A percentile compares a stretch with the other conserved stretches of the same genome.
These are phyloP conservation scores for Eristalis arbustorum DNA, from an alignment of 2,888 invertebrate genomes.

Conservation along the genomic window DNA sequence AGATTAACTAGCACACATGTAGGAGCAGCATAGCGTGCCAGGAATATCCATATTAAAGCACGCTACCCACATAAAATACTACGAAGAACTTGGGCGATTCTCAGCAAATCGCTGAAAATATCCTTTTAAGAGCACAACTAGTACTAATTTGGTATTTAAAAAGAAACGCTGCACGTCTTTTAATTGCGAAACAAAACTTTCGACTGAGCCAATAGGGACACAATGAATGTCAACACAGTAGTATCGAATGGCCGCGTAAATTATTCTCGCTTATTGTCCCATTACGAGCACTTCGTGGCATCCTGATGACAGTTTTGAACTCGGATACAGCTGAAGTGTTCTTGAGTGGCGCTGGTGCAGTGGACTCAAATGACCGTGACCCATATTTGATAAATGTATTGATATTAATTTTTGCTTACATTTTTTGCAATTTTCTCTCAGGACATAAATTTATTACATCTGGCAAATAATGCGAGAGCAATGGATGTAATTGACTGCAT, in stretches of 20 bases:
- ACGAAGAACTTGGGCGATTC: background rate
- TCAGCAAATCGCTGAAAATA: background rate
- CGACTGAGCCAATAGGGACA: background rate
- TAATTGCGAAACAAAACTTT: constrained; percentile 3
- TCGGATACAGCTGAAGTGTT: background rate
- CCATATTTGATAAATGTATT: background rate
- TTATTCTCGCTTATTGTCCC: background rate
- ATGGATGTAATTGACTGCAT: constrained; percentile 6
- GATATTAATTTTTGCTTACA: background rate
- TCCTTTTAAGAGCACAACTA: background rate
- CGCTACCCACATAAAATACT: background rate
- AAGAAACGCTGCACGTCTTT: background rate
- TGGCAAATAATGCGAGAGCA: background rate
- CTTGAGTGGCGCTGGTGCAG: background rate
- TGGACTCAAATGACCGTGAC: background rate
- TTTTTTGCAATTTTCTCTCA: background rate
- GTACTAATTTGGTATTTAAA: background rate
- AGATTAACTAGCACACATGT: background rate
- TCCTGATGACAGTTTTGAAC: background rate
- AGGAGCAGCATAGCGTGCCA: background rate
- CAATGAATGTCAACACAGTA: background rate
- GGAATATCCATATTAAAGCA: background rate
- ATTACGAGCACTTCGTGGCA: background rate
- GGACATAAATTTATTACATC: background rate
- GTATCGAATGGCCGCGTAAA: background rate